Conservation (phyloP, 1,140 invertebrate genomes). For the Goniozus legneri region DNA sequence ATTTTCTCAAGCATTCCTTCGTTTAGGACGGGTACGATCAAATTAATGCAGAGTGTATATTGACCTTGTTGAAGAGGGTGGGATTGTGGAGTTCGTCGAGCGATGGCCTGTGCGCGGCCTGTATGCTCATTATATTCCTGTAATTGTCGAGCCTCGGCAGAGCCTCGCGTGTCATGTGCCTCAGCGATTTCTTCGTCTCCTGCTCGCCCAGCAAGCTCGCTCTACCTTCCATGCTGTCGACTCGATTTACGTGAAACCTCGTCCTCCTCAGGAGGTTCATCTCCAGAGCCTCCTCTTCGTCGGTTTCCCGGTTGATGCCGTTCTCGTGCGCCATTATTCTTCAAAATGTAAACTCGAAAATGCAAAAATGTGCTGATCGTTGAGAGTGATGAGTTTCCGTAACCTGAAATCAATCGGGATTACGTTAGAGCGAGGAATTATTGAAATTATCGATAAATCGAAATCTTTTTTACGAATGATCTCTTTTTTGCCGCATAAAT, state of each 20-base stretch:
- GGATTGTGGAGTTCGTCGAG: slow-evolving; percentile 90
- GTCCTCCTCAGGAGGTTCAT: slow-evolving; percentile 47
- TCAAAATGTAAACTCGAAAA: neutral
- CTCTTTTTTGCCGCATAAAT: too few species aligned
- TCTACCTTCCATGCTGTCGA: slow-evolving; percentile 52
- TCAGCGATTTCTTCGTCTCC: slow-evolving; percentile 51
- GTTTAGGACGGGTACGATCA: too few species aligned
- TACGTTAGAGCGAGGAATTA: neutral
- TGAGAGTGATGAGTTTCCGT: neutral
- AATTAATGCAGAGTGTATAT: slow-evolving; percentile 11
- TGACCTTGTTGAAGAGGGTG: slow-evolving; percentile 74
- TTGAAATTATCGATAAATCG: neutral
- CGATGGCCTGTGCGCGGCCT: slow-evolving; percentile 83
- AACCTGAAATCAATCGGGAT: neutral
- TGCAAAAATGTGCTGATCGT: neutral
- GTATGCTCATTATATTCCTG: slow-evolving; percentile 87
- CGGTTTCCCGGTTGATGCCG: slow-evolving; percentile 27
- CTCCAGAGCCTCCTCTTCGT: slow-evolving; percentile 42
- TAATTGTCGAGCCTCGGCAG: slow-evolving; percentile 90
- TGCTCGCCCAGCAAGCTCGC: slow-evolving; percentile 49
- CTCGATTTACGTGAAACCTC: slow-evolving; percentile 60
- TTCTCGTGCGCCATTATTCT: slow-evolving; percentile 43
- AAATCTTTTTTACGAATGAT: too few species aligned
- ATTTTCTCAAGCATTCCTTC: too few species aligned
- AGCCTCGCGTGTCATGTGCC: slow-evolving; percentile 88